Evolutionary conservation across 2,888 invertebrate genomes (phyloP), one percentile per base, ranked within the genome.

Genomic region (Heteromyza rotundicornis): DNA sequence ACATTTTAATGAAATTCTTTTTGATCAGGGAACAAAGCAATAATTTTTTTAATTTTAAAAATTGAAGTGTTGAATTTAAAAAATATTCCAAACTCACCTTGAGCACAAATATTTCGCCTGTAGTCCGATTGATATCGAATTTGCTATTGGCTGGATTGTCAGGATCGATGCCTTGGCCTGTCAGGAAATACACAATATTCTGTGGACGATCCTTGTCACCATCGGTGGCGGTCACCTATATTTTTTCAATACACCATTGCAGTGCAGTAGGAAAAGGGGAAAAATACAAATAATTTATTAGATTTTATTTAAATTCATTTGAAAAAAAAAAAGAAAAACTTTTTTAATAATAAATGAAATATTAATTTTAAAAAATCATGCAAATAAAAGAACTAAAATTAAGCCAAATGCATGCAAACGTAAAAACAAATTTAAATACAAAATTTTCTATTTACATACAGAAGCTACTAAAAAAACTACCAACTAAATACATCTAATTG

Each of bases 91-190:
- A n/a, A 84, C 86, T 87, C 85, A 95, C 95, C 91, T 95, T 96
- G 32, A 95, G 87, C 16, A 97, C 95, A 83, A 92, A 96, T 84
- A 98, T 96, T 85, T 96, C 95, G 66, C 97, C 98, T 1, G 95
- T 93, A 23, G 95, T 95, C 66, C 95, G 89, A 85, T 96, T 96
- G 76, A 98, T 97, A 83, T 96, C 95, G 81, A 98, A 98, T 86
- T 96, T 96, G 85, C 94, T 95, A 82, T 96, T 96, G 67, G 93
- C 92, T 54, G 95, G 94, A 86, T 96, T 95, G 84, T 95, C 95
- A 24, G 95, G 92, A 86, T 96, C 96, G 75, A 96, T 95, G 65
- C 96, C 96, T 82, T 96, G 96, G 14, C 96, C 96, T 35, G 96
- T 96, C 67, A 96, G 86, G 85, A 96, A 95, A 84, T 97, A 98